Percentiles rank a stretch among this genome's conserved stretches.
Conservation (phyloP, 2,888 invertebrate species). For the Aelia acuminata region DNA sequence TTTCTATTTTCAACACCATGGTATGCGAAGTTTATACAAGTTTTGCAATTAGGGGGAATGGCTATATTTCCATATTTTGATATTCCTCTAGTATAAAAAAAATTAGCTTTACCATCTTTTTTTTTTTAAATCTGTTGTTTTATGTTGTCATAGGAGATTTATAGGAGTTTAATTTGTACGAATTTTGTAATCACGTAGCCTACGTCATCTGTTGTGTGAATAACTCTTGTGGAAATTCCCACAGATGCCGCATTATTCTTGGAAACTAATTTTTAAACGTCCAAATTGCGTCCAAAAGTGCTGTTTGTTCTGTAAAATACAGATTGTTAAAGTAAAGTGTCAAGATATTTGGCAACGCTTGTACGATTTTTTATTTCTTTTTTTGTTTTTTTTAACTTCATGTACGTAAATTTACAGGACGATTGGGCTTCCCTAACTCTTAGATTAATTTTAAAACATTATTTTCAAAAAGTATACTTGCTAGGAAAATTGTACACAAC, state of each 20-base stretch:
- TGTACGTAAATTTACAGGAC: too few species aligned
- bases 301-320: not conserved
- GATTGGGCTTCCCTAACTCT: not conserved
- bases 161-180: not conserved
- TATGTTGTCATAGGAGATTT: not conserved
- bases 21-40: too few species aligned
- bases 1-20: too few species aligned
- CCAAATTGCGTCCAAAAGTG: not conserved
- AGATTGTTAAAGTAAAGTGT: too few species aligned
- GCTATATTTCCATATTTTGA: too few species aligned
- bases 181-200: not conserved
- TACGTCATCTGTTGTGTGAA: not conserved
- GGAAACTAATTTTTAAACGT: not conserved
- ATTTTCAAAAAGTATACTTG: not conserved
- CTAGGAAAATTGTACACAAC: not conserved
- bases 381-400: too few species aligned
- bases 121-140: too few species aligned
- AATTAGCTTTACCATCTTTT: too few species aligned
- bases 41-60: too few species aligned
- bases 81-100: too few species aligned
- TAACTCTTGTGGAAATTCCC: slow-evolving; percentile 21
- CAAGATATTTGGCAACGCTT: too few species aligned
- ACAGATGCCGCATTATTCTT: not conserved
- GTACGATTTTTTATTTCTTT: too few species aligned
- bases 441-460: not conserved